Percentiles rank a stretch among this genome's conserved stretches.
Evolutionary conservation across 2,797 vertebrate species (phyloP).

Genomic region (Coracias cyanogaster): DNA sequence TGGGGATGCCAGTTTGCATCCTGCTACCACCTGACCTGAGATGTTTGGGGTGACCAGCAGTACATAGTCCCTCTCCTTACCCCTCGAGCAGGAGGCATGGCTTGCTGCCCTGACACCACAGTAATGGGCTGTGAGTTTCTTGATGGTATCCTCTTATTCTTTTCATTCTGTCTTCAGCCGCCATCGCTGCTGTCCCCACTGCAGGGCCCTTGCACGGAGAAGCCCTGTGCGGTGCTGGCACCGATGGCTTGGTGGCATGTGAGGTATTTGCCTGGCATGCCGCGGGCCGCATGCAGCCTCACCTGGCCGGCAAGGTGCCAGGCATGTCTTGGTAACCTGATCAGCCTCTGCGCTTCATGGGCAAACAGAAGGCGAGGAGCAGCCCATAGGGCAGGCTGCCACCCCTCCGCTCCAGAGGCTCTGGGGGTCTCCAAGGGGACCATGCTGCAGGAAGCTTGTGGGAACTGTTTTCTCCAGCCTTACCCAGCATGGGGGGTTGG

Average conservation of each 20-base stretch:
- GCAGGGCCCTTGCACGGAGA: neutral
- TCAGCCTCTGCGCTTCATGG: neutral
- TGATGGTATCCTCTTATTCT: neutral
- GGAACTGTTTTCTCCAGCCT: neutral
- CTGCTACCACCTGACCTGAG: accelerated
- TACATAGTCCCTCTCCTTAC: accelerated
- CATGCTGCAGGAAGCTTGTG: neutral
- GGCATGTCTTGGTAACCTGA: neutral
- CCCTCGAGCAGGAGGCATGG: accelerated
- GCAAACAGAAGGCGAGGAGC: neutral
- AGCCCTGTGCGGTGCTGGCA: neutral
- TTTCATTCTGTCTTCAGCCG: neutral
- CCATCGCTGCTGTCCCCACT: accelerated
- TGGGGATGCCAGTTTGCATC: neutral
- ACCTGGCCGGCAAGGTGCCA: slow-evolving; percentile 15
- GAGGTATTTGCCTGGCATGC: slow-evolving; percentile 38
- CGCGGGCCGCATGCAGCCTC: neutral
- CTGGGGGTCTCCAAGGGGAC: neutral
- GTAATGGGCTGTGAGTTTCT: neutral
- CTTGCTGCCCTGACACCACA: neutral
- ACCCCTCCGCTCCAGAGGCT: neutral
- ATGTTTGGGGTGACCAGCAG: neutral
- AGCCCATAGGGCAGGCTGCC: neutral
- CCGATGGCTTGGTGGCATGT: slow-evolving; percentile 21
- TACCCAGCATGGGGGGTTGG: neutral